Evolutionary conservation across 1,140 invertebrate genomes (phyloP), one percentile per base, ranked within the genome.

Genomic region (Meloidogyne floridensis): DNA sequence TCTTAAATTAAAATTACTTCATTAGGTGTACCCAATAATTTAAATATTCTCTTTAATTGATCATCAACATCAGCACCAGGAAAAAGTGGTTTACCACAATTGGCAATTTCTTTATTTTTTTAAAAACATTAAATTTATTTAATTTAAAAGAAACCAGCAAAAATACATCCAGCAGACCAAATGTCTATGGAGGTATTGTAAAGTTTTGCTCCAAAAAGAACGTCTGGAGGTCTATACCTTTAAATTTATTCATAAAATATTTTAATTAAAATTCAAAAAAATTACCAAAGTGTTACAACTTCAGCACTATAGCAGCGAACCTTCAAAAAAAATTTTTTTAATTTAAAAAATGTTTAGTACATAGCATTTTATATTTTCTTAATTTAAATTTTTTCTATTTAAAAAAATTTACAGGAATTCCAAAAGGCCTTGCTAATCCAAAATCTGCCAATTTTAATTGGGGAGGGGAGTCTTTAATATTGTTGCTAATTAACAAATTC

Each of bases 91-190:
- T 96, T 92, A 0, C 94, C 94, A 84, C 93, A 93, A 91, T 94
- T 94, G 11, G 94, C 93, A 77, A 94, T 90, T 90, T 94, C 94
- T 93, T 88, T 18, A 91, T 90, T 83, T 75, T 32, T n/a, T 32
- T 32, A 2, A 32, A 20, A 32, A 32, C 2, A 32, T 32, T 32
- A 32, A 32, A n/a, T 56, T 65, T 65, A 65, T 32, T 32, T 32
- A 32, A 32, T 32, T 32, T 32, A 1, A 11, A 77, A 69, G 9
- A 86, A 89, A 94, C 94, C 94, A 85, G 97, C 97, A 93, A 99
- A 98, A 91, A 99, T 99, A 90, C 97, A 99, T n/a, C 97, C 98
- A 59, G 97, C 97, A 65, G 96, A 98, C 98, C 98, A 99, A 95
- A 98, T 98, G 90, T 99, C 98, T 90, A 99, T 99, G 56, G 96